Evolutionary conservation across 1,140 invertebrate species (phyloP).

Genomic region (Aphis craccivora): DNA sequence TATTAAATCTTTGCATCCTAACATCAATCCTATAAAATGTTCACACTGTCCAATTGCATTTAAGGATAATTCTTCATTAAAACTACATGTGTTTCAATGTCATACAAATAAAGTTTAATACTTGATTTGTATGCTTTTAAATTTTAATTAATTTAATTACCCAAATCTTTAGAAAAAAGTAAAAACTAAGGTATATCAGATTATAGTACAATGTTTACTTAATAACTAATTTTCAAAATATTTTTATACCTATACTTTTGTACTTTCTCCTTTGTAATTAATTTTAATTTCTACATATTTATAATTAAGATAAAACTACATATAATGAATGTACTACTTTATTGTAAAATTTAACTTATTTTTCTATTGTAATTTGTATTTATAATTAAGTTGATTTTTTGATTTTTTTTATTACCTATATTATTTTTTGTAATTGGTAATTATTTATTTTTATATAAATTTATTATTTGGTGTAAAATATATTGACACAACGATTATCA

Average conservation of each 20-base stretch:
- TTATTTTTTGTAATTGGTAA: background rate
- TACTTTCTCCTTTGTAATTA: background rate
- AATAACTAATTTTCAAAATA: background rate
- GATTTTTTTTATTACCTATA: background rate
- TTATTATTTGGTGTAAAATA: background rate
- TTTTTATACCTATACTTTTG: background rate
- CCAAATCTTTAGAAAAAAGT: background rate
- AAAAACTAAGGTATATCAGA: background rate
- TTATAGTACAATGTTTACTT: background rate
- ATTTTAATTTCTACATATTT: background rate
- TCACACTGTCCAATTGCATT: background rate
- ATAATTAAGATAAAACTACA: background rate
- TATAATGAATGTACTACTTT: background rate
- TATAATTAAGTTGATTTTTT: background rate
- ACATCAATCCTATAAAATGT: background rate
- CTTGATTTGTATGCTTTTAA: background rate
- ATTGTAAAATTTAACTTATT: too few species aligned
- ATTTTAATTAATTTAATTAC: background rate
- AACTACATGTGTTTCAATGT: background rate
- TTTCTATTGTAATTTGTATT: background rate
- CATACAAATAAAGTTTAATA: background rate
- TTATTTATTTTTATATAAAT: background rate
- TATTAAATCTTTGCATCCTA: constrained; percentile 23
- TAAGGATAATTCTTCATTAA: background rate
- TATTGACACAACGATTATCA: background rate